Conservation (phyloP, 2,113 vertebrate species). For the Paraplagusia blochii region DNA sequence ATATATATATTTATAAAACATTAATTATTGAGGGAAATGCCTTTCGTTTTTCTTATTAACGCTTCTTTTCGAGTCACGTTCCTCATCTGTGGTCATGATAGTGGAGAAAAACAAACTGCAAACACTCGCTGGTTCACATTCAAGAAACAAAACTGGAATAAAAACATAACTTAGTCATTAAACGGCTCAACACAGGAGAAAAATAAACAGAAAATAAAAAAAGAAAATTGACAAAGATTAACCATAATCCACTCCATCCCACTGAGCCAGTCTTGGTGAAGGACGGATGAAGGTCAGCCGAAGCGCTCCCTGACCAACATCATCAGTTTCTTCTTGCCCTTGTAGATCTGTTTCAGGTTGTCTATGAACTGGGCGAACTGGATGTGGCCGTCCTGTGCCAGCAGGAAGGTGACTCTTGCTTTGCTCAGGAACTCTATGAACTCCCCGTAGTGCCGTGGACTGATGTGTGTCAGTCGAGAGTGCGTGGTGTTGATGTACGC, state of each 20-base stretch:
- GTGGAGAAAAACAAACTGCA: conserved; percentile 51
- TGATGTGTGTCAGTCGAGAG: conserved; percentile 97
- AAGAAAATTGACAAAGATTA: conserved; percentile 43
- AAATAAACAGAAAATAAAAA: conserved; percentile 55
- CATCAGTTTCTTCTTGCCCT: conserved; percentile 99
- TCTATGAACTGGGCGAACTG: conserved; percentile 99
- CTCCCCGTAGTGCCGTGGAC: conserved; percentile 96
- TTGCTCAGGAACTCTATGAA: conserved; percentile 99
- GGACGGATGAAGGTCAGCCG: conserved; percentile 79
- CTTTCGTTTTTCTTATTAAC: conserved; percentile 31
- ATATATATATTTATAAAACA: conserved; percentile 35
- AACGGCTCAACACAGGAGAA: conserved; percentile 63
- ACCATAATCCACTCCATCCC: conserved; percentile 47
- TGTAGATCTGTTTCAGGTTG: conserved; percentile 99
- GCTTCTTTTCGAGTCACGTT: conserved; percentile 34
- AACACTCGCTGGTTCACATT: conserved; percentile 67
- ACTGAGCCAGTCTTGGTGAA: conserved; percentile 33
- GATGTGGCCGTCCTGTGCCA: conserved; percentile 95
- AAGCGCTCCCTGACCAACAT: conserved; percentile 95
- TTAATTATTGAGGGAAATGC: conserved; percentile 22
- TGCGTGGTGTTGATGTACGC: conserved; percentile 99
- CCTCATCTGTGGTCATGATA: conserved; percentile 44
- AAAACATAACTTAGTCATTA: conserved; percentile 62
- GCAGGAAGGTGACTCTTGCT: conserved; percentile 92
- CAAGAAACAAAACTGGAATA: conserved; percentile 59